These are phyloP conservation scores for Bufo bufo DNA, from an alignment of 2,113 vertebrate genomes.

Conservation along the genomic window DNA sequence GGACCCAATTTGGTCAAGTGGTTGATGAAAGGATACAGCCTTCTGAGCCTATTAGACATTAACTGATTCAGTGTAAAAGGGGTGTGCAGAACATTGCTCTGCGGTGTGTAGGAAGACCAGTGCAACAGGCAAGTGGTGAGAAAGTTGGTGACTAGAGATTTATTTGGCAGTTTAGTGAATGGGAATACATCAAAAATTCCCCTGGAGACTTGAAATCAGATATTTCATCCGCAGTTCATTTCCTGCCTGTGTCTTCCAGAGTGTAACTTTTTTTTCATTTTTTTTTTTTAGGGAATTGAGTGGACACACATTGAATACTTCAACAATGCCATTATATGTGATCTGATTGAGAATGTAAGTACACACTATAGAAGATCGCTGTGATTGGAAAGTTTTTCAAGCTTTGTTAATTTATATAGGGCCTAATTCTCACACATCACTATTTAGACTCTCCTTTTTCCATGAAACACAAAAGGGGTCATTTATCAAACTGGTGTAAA, in stretches of 20 bases:
- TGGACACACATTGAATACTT: constrained; percentile 99
- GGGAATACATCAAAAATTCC: constrained; percentile 6
- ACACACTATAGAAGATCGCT: neutral
- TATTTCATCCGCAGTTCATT: constrained; percentile 16
- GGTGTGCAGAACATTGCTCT: neutral
- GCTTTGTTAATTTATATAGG: no score
- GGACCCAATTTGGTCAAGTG: constrained; percentile 39
- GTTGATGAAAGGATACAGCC: constrained; percentile 25
- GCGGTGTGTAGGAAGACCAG: neutral
- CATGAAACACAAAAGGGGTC: no score
- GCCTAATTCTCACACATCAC: no score
- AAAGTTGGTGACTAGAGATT: neutral
- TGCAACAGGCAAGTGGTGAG: neutral
- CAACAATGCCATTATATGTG: constrained; percentile 97
- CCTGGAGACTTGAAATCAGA: constrained; percentile 14
- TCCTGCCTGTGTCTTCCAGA: constrained; percentile 15
- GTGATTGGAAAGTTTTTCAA: no score
- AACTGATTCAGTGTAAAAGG: constrained; percentile 22
- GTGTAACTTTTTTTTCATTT: constrained; percentile 50
- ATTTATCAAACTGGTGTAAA: no score
- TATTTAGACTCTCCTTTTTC: no score
- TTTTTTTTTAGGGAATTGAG: constrained; percentile 86
- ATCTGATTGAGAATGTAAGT: constrained; percentile 99
- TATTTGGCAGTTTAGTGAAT: constrained; percentile 32
- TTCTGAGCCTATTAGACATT: constrained; percentile 52